Base-by-base conservation (phyloP, 2,113 vertebrate species). In the Pseudorectes ferrugineus region DNA sequence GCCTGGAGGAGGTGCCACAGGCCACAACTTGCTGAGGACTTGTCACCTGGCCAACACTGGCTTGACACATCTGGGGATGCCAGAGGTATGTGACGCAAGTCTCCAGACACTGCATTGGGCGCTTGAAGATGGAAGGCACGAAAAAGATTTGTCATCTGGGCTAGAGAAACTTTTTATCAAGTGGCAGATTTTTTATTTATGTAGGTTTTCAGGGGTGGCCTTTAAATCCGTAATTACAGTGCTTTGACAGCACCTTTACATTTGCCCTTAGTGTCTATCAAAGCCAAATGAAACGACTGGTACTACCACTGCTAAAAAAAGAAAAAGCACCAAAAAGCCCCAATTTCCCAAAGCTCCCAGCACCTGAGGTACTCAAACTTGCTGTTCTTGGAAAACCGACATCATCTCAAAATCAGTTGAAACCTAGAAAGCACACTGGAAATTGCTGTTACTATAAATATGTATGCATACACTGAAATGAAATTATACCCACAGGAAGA, bases 261-360 rank as follows among this genome's bases (percentile, higher is more conserved):
- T 74, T 59, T 1, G 7, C 26, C 35, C 23, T 45, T 12, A 18
- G 10, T 8, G 1, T 52, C 40, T 63, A 10, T 46, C n/a, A 61
- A 72, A 75, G 13, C 28, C 12, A 17, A 6, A 24, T 23, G 12
- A 42, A 58, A 62, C 24, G 24, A 31, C 14, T 48, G 26, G 9
- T 18, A 28, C 8, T 38, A 63, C 10, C 7, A 49, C 14, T 13
- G 31, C 35, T 18, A 35, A 45, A 57, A 31, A 51, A 48, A 15
- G 0, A 24, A 45, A 21, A 46, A 33, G 1, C 5, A 49, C 3
- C 15, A 18, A 61, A 49, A 43, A 51, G 2, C 0, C 6, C 7
- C 3, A n/a, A 9, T 42, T 73, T 63, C 18, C 25, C 21, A 65
- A 81, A 80, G 11, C 5, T 68, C 31, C 26, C 21, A 46, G 25